These are phyloP conservation scores for Cloeon dipterum DNA, from an alignment of 2,888 invertebrate species.

Conservation along the genomic window DNA sequence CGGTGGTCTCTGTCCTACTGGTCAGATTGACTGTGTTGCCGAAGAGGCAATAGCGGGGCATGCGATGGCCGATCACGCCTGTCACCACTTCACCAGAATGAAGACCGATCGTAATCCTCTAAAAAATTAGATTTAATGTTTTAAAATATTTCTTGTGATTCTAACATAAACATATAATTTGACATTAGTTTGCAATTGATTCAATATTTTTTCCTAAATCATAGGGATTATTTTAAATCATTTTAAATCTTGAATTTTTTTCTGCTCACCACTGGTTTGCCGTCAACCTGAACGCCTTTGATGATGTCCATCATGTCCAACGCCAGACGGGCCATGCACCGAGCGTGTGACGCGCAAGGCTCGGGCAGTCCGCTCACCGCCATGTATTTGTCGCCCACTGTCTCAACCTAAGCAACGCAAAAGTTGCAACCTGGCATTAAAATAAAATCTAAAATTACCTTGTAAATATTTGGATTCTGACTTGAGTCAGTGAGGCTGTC, in stretches of 20 bases:
- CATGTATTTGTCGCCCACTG: slow-evolving; percentile 96
- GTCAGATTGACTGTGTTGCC: slow-evolving; percentile 88
- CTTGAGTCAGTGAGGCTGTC: slow-evolving; percentile 83
- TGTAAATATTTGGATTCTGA: slow-evolving; percentile 82
- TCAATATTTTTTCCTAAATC: neutral
- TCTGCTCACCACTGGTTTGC: slow-evolving; percentile 56
- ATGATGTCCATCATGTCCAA: slow-evolving; percentile 91
- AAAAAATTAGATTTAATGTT: slow-evolving; percentile 11
- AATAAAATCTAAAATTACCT: slow-evolving; percentile 36
- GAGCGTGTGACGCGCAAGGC: slow-evolving; percentile 70
- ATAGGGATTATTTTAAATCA: neutral
- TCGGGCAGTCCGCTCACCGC: slow-evolving; percentile 89
- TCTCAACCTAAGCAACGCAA: slow-evolving; percentile 58
- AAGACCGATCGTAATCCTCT: slow-evolving; percentile 85
- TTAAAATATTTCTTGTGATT: neutral
- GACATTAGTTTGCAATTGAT: too few relatives aligned
- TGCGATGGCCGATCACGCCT: slow-evolving; percentile 81
- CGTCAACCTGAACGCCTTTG: slow-evolving; percentile 65
- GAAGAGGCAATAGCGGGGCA: slow-evolving; percentile 82
- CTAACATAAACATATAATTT: too few relatives aligned
- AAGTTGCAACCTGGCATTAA: neutral
- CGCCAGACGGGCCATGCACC: slow-evolving; percentile 72
- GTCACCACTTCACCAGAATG: slow-evolving; percentile 89
- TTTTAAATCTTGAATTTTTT: too few relatives aligned
- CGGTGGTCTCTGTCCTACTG: slow-evolving; percentile 82